Percentiles rank a stretch among this genome's conserved stretches.
Evolutionary conservation across 2,888 invertebrate species (phyloP).

Genomic region (Idaea dimidiata): DNA sequence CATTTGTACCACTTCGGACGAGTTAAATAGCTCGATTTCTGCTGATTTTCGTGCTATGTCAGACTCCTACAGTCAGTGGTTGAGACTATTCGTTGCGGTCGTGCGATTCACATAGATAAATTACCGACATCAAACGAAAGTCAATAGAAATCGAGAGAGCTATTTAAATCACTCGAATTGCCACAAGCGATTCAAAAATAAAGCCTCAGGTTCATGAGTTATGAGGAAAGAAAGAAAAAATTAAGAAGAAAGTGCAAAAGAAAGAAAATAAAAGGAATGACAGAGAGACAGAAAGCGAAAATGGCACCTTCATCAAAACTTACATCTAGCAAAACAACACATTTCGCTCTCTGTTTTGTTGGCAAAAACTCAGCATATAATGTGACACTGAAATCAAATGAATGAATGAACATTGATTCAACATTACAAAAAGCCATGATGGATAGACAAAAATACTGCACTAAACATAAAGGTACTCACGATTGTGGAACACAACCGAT

Average conservation of each 20-base stretch:
- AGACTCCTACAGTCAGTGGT: too few species aligned
- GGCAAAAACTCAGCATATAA: constrained; percentile 98
- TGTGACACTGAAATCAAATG: constrained; percentile 86
- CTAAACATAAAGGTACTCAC: constrained; percentile 81
- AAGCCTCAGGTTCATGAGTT: not conserved
- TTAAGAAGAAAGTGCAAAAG: not conserved
- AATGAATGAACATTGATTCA: not conserved
- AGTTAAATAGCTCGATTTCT: too few species aligned
- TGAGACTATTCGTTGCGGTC: too few species aligned
- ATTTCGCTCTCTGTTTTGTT: constrained; percentile 95
- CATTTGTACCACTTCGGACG: too few species aligned
- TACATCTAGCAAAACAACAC: constrained; percentile 96
- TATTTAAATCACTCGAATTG: too few species aligned
- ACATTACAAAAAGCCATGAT: not conserved
- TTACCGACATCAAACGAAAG: too few species aligned
- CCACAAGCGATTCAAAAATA: too few species aligned
- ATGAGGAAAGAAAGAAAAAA: not conserved
- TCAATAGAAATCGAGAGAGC: too few species aligned
- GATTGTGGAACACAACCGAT: constrained; percentile 98
- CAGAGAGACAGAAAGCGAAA: not conserved
- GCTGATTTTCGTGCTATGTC: too few species aligned
- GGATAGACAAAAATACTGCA: too few species aligned
- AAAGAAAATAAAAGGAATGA: not conserved
- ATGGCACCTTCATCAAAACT: constrained; percentile 48
- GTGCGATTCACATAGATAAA: too few species aligned